A percentile compares a stretch with the other conserved stretches of the same genome.
These are phyloP conservation scores for Mormyrus iriodes DNA, from an alignment of 2,113 vertebrate species.

Conservation along the genomic window DNA sequence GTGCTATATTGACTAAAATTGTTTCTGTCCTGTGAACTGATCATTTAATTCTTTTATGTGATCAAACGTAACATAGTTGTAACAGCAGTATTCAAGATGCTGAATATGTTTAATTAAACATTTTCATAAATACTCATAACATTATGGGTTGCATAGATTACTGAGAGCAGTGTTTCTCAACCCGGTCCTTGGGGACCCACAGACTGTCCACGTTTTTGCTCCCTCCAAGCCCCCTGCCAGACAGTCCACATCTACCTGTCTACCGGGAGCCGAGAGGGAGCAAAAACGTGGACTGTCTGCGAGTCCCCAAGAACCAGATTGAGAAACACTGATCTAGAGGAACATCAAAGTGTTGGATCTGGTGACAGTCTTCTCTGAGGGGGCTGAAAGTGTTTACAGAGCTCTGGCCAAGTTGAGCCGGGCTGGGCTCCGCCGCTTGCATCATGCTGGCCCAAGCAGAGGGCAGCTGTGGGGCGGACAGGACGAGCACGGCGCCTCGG, in stretches of 20 bases:
- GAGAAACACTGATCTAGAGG: not conserved
- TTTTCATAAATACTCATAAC: not conserved
- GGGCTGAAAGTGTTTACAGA: slow-evolving; percentile 38
- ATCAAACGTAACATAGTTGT: not conserved
- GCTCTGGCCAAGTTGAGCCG: slow-evolving; percentile 34
- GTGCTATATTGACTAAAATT: not conserved
- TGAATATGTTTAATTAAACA: not conserved
- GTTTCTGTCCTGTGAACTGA: not conserved
- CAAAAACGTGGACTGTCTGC: not conserved
- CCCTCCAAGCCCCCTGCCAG: not conserved
- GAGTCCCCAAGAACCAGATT: not conserved
- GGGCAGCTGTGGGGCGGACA: slow-evolving; percentile 27
- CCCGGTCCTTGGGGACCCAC: not conserved
- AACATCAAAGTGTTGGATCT: not conserved
- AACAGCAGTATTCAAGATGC: not conserved
- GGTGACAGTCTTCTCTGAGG: slow-evolving; percentile 28
- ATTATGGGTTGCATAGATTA: not conserved
- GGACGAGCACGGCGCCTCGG: slow-evolving; percentile 54
- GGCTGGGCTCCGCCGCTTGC: slow-evolving; percentile 47
- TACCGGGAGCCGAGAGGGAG: not conserved
- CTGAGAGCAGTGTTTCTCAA: not conserved
- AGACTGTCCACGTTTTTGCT: not conserved
- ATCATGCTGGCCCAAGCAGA: slow-evolving; percentile 43
- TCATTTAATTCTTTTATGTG: not conserved
- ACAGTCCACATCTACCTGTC: not conserved